Evolutionary conservation across 2,113 vertebrate species (phyloP).

Genomic region (Eulemur macaco): DNA sequence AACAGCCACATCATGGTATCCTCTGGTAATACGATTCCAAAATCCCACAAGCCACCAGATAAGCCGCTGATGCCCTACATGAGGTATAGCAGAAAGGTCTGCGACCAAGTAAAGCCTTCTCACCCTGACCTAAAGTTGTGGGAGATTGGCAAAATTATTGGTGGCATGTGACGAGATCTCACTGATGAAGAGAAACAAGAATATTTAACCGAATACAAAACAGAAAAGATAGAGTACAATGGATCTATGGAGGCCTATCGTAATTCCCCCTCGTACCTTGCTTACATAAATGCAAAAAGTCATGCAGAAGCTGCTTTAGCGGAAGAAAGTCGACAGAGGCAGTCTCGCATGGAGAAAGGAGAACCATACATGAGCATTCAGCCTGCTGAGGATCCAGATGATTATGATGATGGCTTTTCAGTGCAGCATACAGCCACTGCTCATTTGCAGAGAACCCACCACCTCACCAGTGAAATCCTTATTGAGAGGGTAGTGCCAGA

Average conservation of each 20-base stretch:
- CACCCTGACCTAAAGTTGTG: constrained; percentile 99
- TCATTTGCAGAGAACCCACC: no score
- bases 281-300: constrained; percentile 98
- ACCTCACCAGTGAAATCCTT: no score
- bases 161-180: constrained; percentile 99
- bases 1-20: constrained; percentile 84
- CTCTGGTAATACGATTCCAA: constrained; percentile 98
- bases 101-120: constrained; percentile 99
- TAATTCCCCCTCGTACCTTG: constrained; percentile 98
- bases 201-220: constrained; percentile 99
- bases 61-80: constrained; percentile 99
- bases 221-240: constrained; percentile 99
- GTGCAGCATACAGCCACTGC: no score
- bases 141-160: constrained; percentile 99
- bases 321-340: constrained; percentile 96
- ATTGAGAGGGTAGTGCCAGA: no score
- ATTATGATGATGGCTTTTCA: no score
- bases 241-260: constrained; percentile 99
- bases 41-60: constrained; percentile 99
- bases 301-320: constrained; percentile 96
- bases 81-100: constrained; percentile 99
- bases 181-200: constrained; percentile 99
- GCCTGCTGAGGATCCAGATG: constrained; percentile 96
- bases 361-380: constrained; percentile 99
- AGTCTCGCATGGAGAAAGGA: constrained; percentile 97